Evolutionary conservation across 2,888 invertebrate genomes (phyloP), one percentile per base, ranked within the genome.

Genomic region (Brachyopa scutellaris): DNA sequence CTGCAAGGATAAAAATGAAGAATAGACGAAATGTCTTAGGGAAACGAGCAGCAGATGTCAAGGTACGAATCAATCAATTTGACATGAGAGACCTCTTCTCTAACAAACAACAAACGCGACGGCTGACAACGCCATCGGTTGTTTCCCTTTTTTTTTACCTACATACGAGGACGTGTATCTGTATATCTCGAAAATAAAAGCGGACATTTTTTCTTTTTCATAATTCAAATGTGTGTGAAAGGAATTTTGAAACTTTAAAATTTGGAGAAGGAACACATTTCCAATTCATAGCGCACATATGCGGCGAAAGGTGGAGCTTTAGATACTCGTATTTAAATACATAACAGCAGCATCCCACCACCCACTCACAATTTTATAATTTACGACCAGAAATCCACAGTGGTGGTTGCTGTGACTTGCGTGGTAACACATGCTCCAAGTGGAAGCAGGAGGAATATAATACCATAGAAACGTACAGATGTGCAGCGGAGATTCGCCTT

Each of bases 41-140:
- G 66, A 82, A 70, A 66, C 64, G 40, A 82, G 55, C 29, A 77
- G 66, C 82, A 82, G 84, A 86, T 86, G 86, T 86, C 86, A 86
- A 86, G 86, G 86, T 86, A 84, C 84, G 84, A 84, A 86, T 85
- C 85, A 79, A 85, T 86, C 85, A 86, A 85, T 84, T 73, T 77
- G 74, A 82, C 82, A 72, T 66, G 70, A 59, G 70, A 66, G 66
- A 62, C 80, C 69, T 80, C 67, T 69, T 76, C 69, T 80, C 67
- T 69, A 5, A 57, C 40, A 80, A 76, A 66, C 36, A 78, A 72
- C 38, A 29, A n/a, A 31, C 55, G 38, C 73, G 59, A 51, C 69
- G 40, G 74, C 59, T 73, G 66, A 59, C 73, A 69, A 69, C 73
- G 31, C 51, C 36, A 79, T 72, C 69, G 69, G 69, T 57, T 74